phyloP scores from a whole-genome alignment of 2,888 invertebrate species.

The Mesorhabditis sp. region DNA sequence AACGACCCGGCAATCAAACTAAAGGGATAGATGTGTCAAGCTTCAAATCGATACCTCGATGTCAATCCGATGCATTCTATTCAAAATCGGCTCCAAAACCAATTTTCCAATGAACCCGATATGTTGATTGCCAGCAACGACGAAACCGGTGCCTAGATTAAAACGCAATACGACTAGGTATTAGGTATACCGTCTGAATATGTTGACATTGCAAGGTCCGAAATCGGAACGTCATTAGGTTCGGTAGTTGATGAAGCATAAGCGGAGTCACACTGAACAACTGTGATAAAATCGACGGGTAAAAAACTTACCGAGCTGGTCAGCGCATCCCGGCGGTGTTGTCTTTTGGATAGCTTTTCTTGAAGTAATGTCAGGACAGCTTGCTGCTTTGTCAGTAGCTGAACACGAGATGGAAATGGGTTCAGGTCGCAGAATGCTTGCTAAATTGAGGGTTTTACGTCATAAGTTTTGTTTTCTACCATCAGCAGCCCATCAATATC shows the following conservation, averaged over 20 bases:
- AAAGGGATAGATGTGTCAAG: slow-evolving; percentile 5
- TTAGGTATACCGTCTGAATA: neutral
- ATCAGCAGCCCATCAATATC: slow-evolving; percentile 59
- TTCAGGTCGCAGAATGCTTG: slow-evolving; percentile 62
- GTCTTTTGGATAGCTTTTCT: slow-evolving; percentile 60
- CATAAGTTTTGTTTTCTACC: slow-evolving; percentile 41
- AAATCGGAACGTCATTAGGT: slow-evolving; percentile 6
- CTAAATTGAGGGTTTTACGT: slow-evolving; percentile 44
- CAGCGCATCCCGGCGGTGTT: slow-evolving; percentile 48
- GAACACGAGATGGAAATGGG: slow-evolving; percentile 61
- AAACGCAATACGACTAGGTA: neutral
- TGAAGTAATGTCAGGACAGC: slow-evolving; percentile 61
- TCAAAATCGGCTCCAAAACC: slow-evolving; percentile 17
- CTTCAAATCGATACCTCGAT: slow-evolving; percentile 17
- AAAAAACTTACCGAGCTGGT: slow-evolving; percentile 14
- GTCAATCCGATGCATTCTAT: slow-evolving; percentile 20
- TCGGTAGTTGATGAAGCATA: slow-evolving; percentile 4
- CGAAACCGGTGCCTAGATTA: slow-evolving; percentile 14
- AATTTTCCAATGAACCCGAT: slow-evolving; percentile 27
- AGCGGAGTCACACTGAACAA: slow-evolving; percentile 4
- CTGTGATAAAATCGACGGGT: neutral
- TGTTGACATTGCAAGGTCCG: neutral
- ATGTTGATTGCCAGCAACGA: slow-evolving; percentile 27
- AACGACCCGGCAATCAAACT: slow-evolving; percentile 62
- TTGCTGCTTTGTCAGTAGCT: slow-evolving; percentile 61